Conservation (phyloP, 1,140 invertebrate genomes). For the Rhopalosiphum maidis region DNA sequence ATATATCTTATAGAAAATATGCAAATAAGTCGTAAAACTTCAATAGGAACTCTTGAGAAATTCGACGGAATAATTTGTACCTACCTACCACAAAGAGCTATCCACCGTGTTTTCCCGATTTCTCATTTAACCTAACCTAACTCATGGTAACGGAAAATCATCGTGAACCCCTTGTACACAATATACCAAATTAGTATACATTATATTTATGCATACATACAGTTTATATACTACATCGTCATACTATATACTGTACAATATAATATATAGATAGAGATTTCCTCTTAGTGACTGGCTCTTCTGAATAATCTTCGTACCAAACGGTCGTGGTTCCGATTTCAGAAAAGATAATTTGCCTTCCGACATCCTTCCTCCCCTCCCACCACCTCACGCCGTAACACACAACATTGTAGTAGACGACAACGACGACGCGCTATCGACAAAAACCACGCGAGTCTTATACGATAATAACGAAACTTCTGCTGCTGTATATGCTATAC, state of each 20-base stretch:
- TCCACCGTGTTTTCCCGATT: background rate
- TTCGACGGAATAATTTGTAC: background rate
- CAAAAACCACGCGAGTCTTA: background rate
- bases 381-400: background rate
- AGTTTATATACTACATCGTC: too few species aligned
- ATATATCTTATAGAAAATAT: background rate
- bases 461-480: background rate
- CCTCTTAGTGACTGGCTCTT: background rate
- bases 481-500: background rate
- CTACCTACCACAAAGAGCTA: background rate
- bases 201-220: background rate
- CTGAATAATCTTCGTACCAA: background rate
- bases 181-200: background rate
- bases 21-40: background rate
- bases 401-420: background rate
- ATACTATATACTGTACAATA: background rate
- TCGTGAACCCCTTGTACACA: background rate
- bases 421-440: background rate
- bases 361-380: accelerated
- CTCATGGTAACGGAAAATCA: background rate
- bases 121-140: background rate
- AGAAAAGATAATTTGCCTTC: background rate
- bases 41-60: background rate
- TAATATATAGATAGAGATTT: background rate
- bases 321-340: background rate